Evolutionary conservation across 2,888 invertebrate species (phyloP), one percentile per base, ranked within the genome.

Genomic region (Noctua pronuba): DNA sequence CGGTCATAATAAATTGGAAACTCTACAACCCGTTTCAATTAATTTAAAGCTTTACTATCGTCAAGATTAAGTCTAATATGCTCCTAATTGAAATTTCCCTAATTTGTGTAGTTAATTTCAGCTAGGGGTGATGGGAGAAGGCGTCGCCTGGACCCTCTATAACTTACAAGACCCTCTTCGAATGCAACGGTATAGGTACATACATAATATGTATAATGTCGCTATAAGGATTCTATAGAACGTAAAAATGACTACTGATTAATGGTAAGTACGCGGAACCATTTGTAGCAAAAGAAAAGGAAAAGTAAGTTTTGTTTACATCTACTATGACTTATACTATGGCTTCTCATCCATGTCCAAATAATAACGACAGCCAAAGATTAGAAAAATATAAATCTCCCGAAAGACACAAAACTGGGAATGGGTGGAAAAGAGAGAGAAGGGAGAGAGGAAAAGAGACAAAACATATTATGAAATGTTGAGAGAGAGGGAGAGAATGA

Each of bases 101-200:
- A 82, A 81, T 85, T 81, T 67, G 67, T 67, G 73, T 52, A 70
- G 69, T 69, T 74, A 72, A 79, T 82, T 73, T 77, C 28, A 46
- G 66, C 49, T 81, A 69, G 79, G 72, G 75, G 76, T 79, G 80
- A 58, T 62, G 75, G 74, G 77, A 62, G 71, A 83, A 82, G 82
- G 80, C 83, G 80, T 83, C 77, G 66, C 82, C 73, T 65, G 68
- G 60, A 75, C 79, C 79, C 82, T 80, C 73, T 66, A 81, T 86
- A 81, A 86, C 81, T 86, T 77, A 77, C 60, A 52, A 72, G 74
- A 86, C 78, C 84, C 84, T 86, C 73, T 80, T 75, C 55, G 71
- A 83, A 74, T 71, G 77, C 46, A 71, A 67, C 58, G 55, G 35
- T 75, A 35, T 77, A n/a, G n/a, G n/a, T n/a, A 69, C 52, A 55